Base-by-base conservation (phyloP, 2,888 invertebrate genomes). In the Polia nebulosa region DNA sequence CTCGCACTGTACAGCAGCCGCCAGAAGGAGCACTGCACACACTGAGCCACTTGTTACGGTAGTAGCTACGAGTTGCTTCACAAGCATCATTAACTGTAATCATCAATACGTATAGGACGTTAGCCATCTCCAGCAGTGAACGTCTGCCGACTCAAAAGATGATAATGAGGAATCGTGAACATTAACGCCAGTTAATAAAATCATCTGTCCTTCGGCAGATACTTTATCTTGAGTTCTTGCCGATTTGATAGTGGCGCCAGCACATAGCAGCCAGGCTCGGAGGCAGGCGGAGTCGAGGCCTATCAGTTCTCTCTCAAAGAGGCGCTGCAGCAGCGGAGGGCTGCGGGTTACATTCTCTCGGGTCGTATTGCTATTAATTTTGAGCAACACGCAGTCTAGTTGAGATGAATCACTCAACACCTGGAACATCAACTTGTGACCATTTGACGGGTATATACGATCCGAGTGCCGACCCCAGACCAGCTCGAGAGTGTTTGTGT, bases 21-120 rank as follows among this genome's bases (percentile, higher is more conserved):
- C 5, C 53, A 67, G 61, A 62, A 74, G 55, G 7, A 45, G 20
- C 11, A 45, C 27, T 52, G 20, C 13, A 7, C 20, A 9, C 20
- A 15, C 11, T 5, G 4, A 27, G 17, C 15, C n/a, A 15, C 13
- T 58, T 44, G 15, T 29, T n/a, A 22, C 2, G 5, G 25, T 25
- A 22, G 13, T 9, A 15, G 22, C 22, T 22, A n/a, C 20, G n/a
- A 25, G 25, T 47, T 47, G 25, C 22, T 25, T 13, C 25, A 7
- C 15, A 25, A 47, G 13, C 45, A 41, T 45, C 13, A 11, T 11
- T 22, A 45, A 20, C 39, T 22, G 20, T 3, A 13, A 25, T 29
- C 6, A 29, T 11, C 13, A 6, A 13, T 6, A n/a, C 20, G 9
- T 9, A 3, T 29, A 29, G 1, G n/a, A 7, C 25, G 15, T 4